Percentiles rank a stretch among this genome's conserved stretches.
These are phyloP conservation scores for Chrysolina americana DNA, from an alignment of 2,888 invertebrate genomes.

Conservation along the genomic window DNA sequence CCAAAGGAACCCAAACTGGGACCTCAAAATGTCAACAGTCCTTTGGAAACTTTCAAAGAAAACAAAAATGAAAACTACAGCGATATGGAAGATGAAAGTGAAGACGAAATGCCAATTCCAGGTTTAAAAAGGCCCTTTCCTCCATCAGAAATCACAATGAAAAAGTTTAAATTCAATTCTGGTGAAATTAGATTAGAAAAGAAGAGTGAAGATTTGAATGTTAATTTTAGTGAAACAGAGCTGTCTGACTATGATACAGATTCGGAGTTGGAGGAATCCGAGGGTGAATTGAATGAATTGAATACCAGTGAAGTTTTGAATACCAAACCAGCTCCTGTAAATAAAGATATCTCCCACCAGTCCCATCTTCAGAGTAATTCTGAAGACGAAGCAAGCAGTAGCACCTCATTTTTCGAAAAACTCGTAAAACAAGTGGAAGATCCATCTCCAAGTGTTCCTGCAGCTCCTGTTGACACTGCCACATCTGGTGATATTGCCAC, in stretches of 20 bases:
- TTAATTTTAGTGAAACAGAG: slow-evolving; percentile 63
- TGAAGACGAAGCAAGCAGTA: slow-evolving; percentile 66
- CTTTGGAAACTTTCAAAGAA: slow-evolving; percentile 54
- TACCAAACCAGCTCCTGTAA: slow-evolving; percentile 46
- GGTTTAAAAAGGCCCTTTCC: slow-evolving; percentile 56
- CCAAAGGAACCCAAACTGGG: slow-evolving; percentile 61
- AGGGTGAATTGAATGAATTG: slow-evolving; percentile 66
- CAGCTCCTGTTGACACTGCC: slow-evolving; percentile 39
- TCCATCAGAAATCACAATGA: slow-evolving; percentile 56
- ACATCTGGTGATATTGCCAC: slow-evolving; percentile 44
- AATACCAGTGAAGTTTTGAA: slow-evolving; percentile 48
- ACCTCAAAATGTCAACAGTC: slow-evolving; percentile 50
- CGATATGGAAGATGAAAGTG: slow-evolving; percentile 55
- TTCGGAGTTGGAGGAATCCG: slow-evolving; percentile 66
- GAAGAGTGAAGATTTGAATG: slow-evolving; percentile 55
- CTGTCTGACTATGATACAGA: slow-evolving; percentile 67
- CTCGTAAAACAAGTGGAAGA: slow-evolving; percentile 61
- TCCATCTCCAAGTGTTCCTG: slow-evolving; percentile 42
- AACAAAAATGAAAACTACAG: slow-evolving; percentile 54
- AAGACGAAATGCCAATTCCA: slow-evolving; percentile 52
- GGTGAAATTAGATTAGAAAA: slow-evolving; percentile 51
- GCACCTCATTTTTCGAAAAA: slow-evolving; percentile 66
- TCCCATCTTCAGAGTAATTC: slow-evolving; percentile 34
- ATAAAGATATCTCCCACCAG: slow-evolving; percentile 35
- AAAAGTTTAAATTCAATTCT: slow-evolving; percentile 59